Conservation (phyloP, 1,140 invertebrate genomes). For the Drosophila pseudoobscura region DNA sequence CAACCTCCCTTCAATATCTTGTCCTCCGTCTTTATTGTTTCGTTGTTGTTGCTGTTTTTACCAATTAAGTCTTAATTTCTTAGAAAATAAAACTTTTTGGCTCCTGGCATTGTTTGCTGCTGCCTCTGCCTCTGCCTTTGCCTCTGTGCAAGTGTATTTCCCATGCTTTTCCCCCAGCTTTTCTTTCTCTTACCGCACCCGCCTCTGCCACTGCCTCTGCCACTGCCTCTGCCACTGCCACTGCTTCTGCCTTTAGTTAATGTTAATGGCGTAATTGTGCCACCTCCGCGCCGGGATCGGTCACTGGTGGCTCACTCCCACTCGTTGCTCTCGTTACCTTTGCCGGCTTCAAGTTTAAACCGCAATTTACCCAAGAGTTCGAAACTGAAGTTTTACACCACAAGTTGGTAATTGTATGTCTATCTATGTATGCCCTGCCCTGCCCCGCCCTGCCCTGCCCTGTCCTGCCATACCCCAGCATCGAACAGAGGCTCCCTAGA, state of each 20-base stretch:
- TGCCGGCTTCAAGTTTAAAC: slow-evolving; percentile 67
- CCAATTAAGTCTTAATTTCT: slow-evolving; percentile 82
- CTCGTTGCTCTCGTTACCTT: not conserved
- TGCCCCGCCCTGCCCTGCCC: slow-evolving; percentile 5
- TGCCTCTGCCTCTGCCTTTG: not conserved
- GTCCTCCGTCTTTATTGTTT: slow-evolving; percentile 54
- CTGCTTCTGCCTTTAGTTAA: slow-evolving; percentile 29
- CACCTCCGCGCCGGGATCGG: slow-evolving; percentile 51
- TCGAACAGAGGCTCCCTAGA: slow-evolving; percentile 28
- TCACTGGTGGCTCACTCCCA: slow-evolving; percentile 25
- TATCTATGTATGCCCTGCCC: slow-evolving; percentile 30
- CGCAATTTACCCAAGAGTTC: slow-evolving; percentile 69
- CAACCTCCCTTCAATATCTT: slow-evolving; percentile 41
- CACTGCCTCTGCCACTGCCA: not conserved
- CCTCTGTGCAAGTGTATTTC: slow-evolving; percentile 36
- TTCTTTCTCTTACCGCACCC: not conserved
- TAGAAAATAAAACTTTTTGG: slow-evolving; percentile 82
- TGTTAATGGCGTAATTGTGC: slow-evolving; percentile 61
- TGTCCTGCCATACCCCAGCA: not conserved
- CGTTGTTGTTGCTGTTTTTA: slow-evolving; percentile 71
- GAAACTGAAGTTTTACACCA: slow-evolving; percentile 73
- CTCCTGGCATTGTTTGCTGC: slow-evolving; percentile 66
- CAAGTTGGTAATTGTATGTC: slow-evolving; percentile 67
- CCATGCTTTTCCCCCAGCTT: slow-evolving; percentile 11
- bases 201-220: no score